Evolutionary conservation across 1,140 invertebrate genomes (phyloP).

Genomic region (Ooceraea biroi): DNA sequence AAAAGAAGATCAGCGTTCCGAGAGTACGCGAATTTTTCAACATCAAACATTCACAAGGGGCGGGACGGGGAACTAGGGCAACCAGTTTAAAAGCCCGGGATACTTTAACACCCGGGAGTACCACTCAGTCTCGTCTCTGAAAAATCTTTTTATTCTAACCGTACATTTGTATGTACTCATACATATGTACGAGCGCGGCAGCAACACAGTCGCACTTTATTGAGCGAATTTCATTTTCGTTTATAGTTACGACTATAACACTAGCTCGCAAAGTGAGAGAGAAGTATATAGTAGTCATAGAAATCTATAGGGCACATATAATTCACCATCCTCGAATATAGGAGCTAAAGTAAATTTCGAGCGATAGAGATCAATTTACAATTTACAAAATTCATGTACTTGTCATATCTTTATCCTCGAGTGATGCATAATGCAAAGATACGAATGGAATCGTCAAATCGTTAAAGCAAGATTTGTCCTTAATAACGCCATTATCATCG

Average conservation of each 20-base stretch:
- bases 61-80: conserved; percentile 57
- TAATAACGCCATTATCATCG: background rate
- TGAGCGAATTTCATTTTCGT: conserved; percentile 53
- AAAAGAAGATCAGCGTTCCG: conserved; percentile 52
- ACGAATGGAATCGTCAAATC: background rate
- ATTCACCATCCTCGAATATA: conserved; percentile 25
- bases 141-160: conserved; percentile 68
- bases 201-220: conserved; percentile 38
- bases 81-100: conserved; percentile 65
- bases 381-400: conserved; percentile 11
- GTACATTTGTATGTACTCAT: conserved; percentile 55
- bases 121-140: conserved; percentile 63
- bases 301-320: conserved; percentile 55
- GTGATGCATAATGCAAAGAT: background rate
- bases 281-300: conserved; percentile 32
- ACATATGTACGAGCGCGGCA: conserved; percentile 15
- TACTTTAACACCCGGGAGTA: conserved; percentile 50
- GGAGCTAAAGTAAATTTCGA: conserved; percentile 42
- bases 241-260: conserved; percentile 48
- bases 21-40: conserved; percentile 59
- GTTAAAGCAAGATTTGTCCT: background rate
- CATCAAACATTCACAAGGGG: conserved; percentile 69
- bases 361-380: conserved; percentile 24
- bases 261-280: conserved; percentile 21
- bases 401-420: background rate